A percentile compares a stretch with the other conserved stretches of the same genome.
Conservation (phyloP, 2,113 vertebrate species). For the Caranx melampygus region DNA sequence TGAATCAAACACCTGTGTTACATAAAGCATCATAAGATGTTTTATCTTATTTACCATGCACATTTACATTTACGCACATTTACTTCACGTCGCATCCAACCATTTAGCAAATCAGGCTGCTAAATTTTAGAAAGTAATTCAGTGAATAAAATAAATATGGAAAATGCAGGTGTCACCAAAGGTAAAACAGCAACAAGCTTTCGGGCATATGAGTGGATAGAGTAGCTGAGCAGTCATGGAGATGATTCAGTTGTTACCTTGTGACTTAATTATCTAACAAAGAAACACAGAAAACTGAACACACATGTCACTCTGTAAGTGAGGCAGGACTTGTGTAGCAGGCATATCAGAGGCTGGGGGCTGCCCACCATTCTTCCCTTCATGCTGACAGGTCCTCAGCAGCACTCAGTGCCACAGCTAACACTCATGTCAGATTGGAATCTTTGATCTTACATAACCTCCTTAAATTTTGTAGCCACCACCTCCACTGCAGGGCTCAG, state of each 20-base stretch:
- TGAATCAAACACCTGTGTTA: slow-evolving; percentile 9
- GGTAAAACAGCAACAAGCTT: not conserved
- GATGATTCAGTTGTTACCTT: too few relatives aligned
- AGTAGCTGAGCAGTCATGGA: not conserved
- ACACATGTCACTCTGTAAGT: not conserved
- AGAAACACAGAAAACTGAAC: not conserved
- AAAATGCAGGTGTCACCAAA: not conserved
- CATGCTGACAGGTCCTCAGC: slow-evolving; percentile 43
- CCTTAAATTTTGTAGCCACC: slow-evolving; percentile 37
- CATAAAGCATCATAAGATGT: not conserved
- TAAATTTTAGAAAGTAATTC: too few relatives aligned
- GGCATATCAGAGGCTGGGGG: not conserved
- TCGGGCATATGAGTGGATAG: not conserved
- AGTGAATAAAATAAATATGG: not conserved
- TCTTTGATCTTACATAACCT: slow-evolving; percentile 62
- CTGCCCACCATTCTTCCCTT: not conserved
- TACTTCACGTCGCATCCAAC: not conserved
- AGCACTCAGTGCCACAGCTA: slow-evolving; percentile 28
- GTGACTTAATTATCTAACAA: not conserved
- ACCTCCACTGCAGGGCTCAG: slow-evolving; percentile 26
- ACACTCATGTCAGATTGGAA: slow-evolving; percentile 45
- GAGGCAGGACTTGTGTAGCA: not conserved
- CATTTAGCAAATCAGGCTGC: not conserved
- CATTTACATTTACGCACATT: too few relatives aligned
- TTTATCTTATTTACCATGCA: not conserved